Conservation (phyloP, 2,888 invertebrate species). For the Syrista parreyssii region DNA sequence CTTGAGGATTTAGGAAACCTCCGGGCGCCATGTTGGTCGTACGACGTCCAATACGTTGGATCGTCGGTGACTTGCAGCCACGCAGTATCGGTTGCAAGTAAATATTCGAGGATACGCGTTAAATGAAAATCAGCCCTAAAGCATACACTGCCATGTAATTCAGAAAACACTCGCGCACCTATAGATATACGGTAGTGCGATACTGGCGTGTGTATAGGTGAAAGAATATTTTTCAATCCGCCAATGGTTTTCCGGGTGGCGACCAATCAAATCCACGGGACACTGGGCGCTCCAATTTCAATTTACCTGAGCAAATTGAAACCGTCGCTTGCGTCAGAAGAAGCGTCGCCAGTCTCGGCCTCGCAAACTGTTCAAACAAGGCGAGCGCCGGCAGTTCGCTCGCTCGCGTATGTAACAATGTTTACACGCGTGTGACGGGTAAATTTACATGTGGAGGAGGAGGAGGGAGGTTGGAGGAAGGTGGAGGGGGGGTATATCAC, state of each 20-base stretch:
- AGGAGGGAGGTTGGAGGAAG: neutral
- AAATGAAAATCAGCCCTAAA: too few species aligned
- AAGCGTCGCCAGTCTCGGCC: neutral
- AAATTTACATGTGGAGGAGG: constrained; percentile 7
- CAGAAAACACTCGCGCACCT: too few species aligned
- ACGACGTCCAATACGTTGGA: too few species aligned
- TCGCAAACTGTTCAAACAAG: neutral
- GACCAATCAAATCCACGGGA: neutral
- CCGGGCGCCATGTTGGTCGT: too few species aligned
- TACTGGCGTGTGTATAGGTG: too few species aligned
- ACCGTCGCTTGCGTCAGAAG: neutral
- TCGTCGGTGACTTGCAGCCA: too few species aligned
- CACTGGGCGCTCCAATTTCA: neutral
- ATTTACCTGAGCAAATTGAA: neutral
- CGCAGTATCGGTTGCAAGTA: too few species aligned
- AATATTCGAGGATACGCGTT: too few species aligned
- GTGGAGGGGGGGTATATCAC: neutral
- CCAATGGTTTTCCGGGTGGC: neutral
- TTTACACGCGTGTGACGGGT: constrained; percentile 13
- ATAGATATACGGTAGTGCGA: too few species aligned
- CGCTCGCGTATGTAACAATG: constrained; percentile 11
- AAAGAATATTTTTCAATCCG: neutral
- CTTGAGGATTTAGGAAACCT: too few species aligned
- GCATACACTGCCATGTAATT: too few species aligned
- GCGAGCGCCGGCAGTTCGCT: constrained; percentile 7